Evolutionary conservation across 2,797 vertebrate species (phyloP).

Genomic region (Anomalospiza imberbis): DNA sequence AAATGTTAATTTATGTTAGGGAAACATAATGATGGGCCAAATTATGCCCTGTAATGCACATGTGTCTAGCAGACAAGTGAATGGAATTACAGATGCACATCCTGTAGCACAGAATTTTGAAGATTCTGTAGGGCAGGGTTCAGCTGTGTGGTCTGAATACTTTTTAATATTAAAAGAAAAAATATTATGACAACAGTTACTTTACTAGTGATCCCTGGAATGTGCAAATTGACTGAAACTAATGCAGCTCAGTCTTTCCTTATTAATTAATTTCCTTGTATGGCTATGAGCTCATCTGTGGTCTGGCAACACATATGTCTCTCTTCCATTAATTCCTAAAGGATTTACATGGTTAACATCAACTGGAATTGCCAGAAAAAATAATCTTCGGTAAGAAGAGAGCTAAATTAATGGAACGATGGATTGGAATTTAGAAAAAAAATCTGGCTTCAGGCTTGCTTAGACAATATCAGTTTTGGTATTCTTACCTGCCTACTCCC

Average conservation of each 20-base stretch:
- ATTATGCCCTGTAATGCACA: conserved; percentile 49
- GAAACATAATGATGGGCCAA: conserved; percentile 56
- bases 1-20: conserved; percentile 62
- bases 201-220: conserved; percentile 66
- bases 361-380: conserved; percentile 44
- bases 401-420: background rate
- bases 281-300: conserved; percentile 63
- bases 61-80: conserved; percentile 59
- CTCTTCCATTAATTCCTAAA: conserved; percentile 46
- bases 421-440: background rate
- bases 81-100: conserved; percentile 40
- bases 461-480: background rate
- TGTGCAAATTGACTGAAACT: conserved; percentile 67
- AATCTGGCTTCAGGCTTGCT: background rate
- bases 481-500: background rate
- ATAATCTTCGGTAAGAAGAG: conserved; percentile 11
- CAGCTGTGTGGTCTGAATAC: conserved; percentile 56
- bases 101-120: conserved; percentile 36
- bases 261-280: conserved; percentile 67
- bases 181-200: conserved; percentile 67
- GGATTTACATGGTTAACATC: conserved; percentile 38
- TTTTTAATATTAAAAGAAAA: conserved; percentile 62
- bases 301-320: conserved; percentile 55
- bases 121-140: conserved; percentile 37
- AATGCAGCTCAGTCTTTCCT: conserved; percentile 65